Conservation (phyloP, 2,797 vertebrate species). For the Anas acuta region DNA sequence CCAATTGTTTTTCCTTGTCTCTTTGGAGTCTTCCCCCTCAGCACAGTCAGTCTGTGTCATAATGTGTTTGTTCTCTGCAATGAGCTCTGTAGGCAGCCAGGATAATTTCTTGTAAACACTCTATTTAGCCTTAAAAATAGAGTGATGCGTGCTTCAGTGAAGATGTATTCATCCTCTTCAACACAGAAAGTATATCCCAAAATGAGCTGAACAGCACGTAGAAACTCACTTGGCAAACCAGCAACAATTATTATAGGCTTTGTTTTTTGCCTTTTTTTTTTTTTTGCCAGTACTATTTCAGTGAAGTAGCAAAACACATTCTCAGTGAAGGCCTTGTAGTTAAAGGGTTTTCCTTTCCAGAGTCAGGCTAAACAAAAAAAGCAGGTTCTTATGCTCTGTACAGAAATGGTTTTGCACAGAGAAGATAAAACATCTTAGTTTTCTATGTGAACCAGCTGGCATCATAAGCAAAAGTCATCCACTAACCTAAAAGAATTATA, state of each 20-base stretch:
- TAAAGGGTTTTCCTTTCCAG: not conserved
- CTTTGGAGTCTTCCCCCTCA: not conserved
- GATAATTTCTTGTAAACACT: not conserved
- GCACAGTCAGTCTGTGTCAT: not conserved
- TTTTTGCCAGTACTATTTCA: not conserved
- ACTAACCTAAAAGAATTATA: not conserved
- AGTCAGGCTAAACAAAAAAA: not conserved
- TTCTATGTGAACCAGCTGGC: not conserved
- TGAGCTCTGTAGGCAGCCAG: not conserved
- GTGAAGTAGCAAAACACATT: not conserved
- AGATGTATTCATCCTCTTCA: not conserved
- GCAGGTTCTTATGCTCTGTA: not conserved
- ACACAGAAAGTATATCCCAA: not conserved
- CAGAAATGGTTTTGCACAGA: not conserved
- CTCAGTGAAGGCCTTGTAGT: not conserved
- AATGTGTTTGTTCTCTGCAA: not conserved
- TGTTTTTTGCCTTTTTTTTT: not conserved
- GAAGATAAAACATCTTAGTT: accelerated
- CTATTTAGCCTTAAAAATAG: not conserved
- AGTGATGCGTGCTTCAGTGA: not conserved
- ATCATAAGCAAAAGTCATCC: not conserved
- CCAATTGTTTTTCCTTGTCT: not conserved
- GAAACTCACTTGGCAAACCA: not conserved
- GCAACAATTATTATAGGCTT: not conserved
- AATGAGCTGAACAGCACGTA: not conserved